Base-by-base conservation (phyloP, 2,888 invertebrate species). In the Pammene fasciana region DNA sequence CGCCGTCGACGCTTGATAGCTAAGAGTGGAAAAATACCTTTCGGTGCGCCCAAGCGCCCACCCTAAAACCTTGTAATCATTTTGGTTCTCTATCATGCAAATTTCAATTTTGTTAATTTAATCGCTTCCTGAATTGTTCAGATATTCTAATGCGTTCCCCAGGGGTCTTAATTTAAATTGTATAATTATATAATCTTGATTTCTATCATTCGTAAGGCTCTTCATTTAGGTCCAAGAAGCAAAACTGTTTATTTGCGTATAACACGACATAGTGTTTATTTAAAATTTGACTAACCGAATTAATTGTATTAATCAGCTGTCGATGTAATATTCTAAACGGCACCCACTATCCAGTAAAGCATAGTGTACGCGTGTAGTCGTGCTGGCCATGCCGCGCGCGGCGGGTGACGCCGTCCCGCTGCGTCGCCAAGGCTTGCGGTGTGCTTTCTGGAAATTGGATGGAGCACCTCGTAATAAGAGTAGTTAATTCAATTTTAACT, bases 401-500 rank as follows among this genome's bases (percentile, higher is more conserved):
- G n/a, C n/a, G n/a, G n/a, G n/a, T n/a, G n/a, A n/a, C 61, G 61
- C 46, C 13, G 36, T 50, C 14, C 14, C n/a, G 34, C 8, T 45
- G 60, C 13, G n/a, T 14, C 18, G 26, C 18, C 14, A 34, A 13
- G 6, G 56, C 56, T 14, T 18, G 45, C 57, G 38, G 14, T 65
- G 26, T 52, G 52, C 64, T 64, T 45, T 59, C 38, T 16, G 45
- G 52, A 52, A 34, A 46, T 38, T 36, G 52, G 64, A 65, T 36
- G 46, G 13, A 16, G 57, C 56, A 64, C 64, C 36, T 68, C 54
- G 36, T 60, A 55, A 52, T 52, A 57, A 52, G 56, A 52, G 43
- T 59, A 68, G 64, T 43, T 60, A 60, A 70, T 45, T 52, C 46
- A 46, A 60, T 71, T 72, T 65, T 68, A 68, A 62, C 70, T 62